Conservation (phyloP, 2,888 invertebrate genomes). For the Tanytarsus gracilentus region DNA sequence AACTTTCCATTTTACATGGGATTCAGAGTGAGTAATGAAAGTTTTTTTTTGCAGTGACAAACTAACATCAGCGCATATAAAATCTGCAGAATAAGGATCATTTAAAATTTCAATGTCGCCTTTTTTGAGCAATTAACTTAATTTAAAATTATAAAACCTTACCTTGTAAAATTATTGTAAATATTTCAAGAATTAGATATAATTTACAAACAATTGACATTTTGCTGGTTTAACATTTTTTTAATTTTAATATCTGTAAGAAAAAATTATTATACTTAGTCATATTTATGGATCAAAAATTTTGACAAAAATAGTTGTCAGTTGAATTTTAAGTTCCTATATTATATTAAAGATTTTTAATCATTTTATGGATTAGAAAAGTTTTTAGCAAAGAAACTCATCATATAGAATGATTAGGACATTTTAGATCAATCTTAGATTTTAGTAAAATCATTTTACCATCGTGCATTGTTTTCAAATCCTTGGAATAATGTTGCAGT, state of each 20-base stretch:
- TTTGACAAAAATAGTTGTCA: background rate
- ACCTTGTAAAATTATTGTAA: slow-evolving; percentile 28
- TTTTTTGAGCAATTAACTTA: background rate
- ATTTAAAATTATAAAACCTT: background rate
- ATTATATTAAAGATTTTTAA: background rate
- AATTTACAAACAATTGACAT: slow-evolving; percentile 27
- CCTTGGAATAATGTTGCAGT: background rate
- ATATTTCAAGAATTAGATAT: slow-evolving; percentile 26
- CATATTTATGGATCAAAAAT: background rate
- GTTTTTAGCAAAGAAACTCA: too few species aligned
- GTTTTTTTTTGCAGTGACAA: slow-evolving; percentile 24
- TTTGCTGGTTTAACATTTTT: slow-evolving; percentile 26
- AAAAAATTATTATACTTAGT: background rate
- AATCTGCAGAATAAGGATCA: slow-evolving; percentile 9
- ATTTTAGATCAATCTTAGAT: too few species aligned
- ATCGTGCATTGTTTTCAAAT: too few species aligned
- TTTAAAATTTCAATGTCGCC: background rate
- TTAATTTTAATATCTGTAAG: background rate
- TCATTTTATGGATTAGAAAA: too few species aligned
- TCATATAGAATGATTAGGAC: background rate
- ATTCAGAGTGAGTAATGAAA: slow-evolving; percentile 50
- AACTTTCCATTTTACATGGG: slow-evolving; percentile 73
- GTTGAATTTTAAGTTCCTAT: background rate
- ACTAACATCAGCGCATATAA: slow-evolving; percentile 25
- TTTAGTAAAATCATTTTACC: too few species aligned